Conservation (phyloP, 2,797 vertebrate species). For the Basileuterus tristriatus region DNA sequence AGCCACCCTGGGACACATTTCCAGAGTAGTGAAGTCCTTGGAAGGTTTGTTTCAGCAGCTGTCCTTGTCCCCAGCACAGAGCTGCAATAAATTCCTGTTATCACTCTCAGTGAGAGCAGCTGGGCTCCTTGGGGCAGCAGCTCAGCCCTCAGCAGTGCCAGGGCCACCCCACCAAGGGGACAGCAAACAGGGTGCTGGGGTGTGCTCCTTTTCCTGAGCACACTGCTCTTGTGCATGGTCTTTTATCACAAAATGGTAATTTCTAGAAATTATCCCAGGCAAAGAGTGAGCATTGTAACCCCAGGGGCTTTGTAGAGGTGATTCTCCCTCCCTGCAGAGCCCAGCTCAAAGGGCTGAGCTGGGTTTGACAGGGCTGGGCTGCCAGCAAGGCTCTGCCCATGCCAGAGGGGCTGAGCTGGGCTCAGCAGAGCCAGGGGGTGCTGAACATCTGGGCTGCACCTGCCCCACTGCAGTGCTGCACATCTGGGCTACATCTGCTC, state of each 20-base stretch:
- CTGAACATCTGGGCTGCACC: no score
- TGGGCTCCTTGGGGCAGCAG: neutral
- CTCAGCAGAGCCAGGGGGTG: neutral
- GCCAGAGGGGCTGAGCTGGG: neutral
- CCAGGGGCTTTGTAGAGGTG: neutral
- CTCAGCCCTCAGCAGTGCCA: neutral
- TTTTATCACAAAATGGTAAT: neutral
- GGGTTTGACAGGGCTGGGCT: neutral
- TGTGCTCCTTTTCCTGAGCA: neutral
- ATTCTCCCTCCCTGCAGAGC: neutral
- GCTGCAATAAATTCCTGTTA: neutral
- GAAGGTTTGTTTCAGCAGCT: neutral
- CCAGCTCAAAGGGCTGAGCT: neutral
- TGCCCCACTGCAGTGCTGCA: no score
- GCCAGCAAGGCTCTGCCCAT: no score
- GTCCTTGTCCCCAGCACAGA: neutral
- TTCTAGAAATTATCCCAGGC: neutral
- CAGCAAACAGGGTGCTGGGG: neutral
- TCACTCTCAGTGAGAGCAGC: neutral
- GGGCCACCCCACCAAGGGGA: neutral
- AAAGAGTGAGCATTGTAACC: neutral
- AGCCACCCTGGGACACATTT: neutral
- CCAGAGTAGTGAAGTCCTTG: neutral
- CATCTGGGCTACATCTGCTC: no score
- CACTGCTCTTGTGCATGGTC: neutral